These are phyloP conservation scores for Norana najaformis DNA, from an alignment of 2,888 invertebrate genomes.

Conservation along the genomic window DNA sequence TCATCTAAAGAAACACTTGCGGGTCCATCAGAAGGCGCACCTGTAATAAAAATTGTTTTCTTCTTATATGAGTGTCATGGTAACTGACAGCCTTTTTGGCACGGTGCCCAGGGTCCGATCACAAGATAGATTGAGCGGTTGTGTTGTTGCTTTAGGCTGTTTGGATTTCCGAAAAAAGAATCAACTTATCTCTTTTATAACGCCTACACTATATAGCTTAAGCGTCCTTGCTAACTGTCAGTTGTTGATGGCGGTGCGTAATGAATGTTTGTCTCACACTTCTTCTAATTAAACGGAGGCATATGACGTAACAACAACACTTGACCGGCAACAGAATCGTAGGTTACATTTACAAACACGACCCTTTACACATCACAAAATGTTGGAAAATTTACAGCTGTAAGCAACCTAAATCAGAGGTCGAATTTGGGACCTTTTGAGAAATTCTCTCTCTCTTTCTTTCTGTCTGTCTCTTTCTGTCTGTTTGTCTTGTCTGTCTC, in stretches of 20 bases:
- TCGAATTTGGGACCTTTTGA: not conserved
- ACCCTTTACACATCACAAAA: not conserved
- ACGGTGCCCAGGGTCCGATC: not conserved
- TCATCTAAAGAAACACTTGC: slow-evolving; percentile 27
- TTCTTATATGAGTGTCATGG: not conserved
- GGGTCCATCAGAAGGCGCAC: slow-evolving; percentile 23
- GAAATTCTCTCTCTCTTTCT: not conserved
- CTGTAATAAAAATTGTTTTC: not conserved
- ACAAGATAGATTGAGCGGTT: not conserved
- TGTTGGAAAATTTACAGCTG: too few species aligned
- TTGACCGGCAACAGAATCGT: not conserved
- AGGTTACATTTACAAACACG: too few species aligned
- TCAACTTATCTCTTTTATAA: not conserved
- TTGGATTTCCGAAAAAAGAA: too few species aligned
- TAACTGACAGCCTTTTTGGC: not conserved
- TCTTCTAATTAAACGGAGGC: not conserved
- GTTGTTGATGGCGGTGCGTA: not conserved
- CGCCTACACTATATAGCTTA: too few species aligned
- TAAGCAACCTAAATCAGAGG: too few species aligned
- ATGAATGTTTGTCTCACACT: not conserved
- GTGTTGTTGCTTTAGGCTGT: not conserved
- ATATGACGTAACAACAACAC: not conserved
- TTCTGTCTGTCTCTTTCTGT: not conserved
- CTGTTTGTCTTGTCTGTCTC: not conserved
- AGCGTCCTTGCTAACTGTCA: not conserved